Base-by-base conservation (phyloP, 92 coral and sea anemone genomes). In the Metridium senile region DNA sequence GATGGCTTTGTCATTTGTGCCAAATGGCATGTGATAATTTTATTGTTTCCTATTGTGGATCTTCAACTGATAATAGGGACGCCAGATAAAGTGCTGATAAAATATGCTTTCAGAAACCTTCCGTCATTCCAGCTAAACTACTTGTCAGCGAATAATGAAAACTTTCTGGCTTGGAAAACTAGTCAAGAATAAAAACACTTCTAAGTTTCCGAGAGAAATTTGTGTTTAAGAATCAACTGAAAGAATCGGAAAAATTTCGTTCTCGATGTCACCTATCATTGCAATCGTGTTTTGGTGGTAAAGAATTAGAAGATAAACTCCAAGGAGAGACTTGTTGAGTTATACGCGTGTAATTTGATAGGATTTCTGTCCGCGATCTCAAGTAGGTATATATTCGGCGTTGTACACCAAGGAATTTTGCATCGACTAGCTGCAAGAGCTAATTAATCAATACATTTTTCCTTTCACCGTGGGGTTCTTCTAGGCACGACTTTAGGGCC, bases 1-100 rank as follows among this genome's bases (percentile, higher is more conserved):
- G n/a, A n/a, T 39, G 49, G 13, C 49, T 13, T 39, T 26, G 66
- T 22, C 66, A 59, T 59, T 63, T 31, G n/a, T 3, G 45, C n/a
- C 45, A 70, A 46, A 71, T 53, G 0, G 62, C 76, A n/a, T n/a
- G n/a, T n/a, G 76, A 53, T 53, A 29, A 51, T 71, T 71, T 53
- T 52, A 71, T 71, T 2, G 49, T 51, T 51, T 71, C 76, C 61
- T 71, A n/a, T 28, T 63, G 45, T 31, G 43, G 43, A 58, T 28
- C 49, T 18, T 59, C 11, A 30, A 31, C 27, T 1, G 69, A 63
- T 63, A 63, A 63, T 8, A 58, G 19, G 6, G 7, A 28, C 23
- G 69, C 69, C 1, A 63, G 69, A 63, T 63, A 63, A 63, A 27
- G 23, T 11, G 69, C 29, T 28, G 69, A 29, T 63, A 28, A 28